These are phyloP conservation scores for Sitophilus oryzae DNA, from an alignment of 1,140 invertebrate genomes.

Conservation along the genomic window DNA sequence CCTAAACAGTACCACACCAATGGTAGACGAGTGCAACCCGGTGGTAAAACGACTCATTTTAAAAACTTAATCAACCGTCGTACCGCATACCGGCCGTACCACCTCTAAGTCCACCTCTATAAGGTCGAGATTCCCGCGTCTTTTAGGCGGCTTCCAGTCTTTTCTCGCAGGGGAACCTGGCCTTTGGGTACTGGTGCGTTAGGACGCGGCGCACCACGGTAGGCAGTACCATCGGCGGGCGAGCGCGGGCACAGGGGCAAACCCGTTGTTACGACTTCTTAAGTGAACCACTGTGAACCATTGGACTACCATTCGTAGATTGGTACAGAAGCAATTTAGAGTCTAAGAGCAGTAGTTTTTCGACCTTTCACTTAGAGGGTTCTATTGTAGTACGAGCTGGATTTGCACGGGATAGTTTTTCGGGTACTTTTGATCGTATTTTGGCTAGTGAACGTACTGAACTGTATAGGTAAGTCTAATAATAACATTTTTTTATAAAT, in stretches of 20 bases:
- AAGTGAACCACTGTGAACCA: slow-evolving; percentile 25
- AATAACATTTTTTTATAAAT: too few species aligned
- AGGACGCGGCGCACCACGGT: slow-evolving; percentile 9
- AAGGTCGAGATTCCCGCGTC: slow-evolving; percentile 8
- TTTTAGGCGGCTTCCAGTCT: slow-evolving; percentile 21
- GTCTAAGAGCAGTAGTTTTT: slow-evolving; percentile 22
- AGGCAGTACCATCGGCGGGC: slow-evolving; percentile 17
- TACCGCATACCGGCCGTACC: slow-evolving; percentile 11
- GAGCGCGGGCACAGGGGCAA: slow-evolving; percentile 6
- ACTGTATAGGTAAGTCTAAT: too few species aligned
- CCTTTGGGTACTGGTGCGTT: slow-evolving; percentile 5
- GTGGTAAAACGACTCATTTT: slow-evolving; percentile 27
- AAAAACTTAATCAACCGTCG: slow-evolving; percentile 26
- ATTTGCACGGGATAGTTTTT: slow-evolving; percentile 4
- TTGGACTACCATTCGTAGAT: slow-evolving; percentile 26
- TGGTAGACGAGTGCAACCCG: slow-evolving; percentile 19
- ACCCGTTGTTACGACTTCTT: slow-evolving; percentile 21
- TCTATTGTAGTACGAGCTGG: background rate
- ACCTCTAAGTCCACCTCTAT: slow-evolving; percentile 1
- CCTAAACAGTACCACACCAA: slow-evolving; percentile 24
- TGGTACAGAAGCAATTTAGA: slow-evolving; percentile 24
- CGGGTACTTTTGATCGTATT: too few species aligned
- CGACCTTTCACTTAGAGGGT: slow-evolving; percentile 12
- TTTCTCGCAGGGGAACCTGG: slow-evolving; percentile 6
- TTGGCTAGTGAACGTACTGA: too few species aligned